Conservation (phyloP, 2,888 invertebrate species). For the Tanypteryx hageni region DNA sequence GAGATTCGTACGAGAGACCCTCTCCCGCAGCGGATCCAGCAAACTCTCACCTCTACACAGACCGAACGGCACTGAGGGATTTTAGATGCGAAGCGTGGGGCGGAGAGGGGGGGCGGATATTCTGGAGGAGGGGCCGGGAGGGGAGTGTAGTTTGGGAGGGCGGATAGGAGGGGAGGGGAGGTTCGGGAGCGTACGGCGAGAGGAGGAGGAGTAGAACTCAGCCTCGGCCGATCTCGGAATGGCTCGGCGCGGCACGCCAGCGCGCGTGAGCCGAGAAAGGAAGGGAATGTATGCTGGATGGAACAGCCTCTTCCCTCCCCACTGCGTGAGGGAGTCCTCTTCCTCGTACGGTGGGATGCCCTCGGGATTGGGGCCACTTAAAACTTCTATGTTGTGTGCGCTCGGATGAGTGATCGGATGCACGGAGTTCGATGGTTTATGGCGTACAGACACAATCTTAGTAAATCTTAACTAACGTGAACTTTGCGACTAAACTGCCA, state of each 20-base stretch:
- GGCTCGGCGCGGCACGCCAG: conserved; percentile 38
- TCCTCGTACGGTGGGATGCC: neutral
- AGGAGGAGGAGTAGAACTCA: conserved; percentile 31
- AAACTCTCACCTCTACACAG: conserved; percentile 10
- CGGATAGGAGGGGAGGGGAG: neutral
- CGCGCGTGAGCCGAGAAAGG: conserved; percentile 32
- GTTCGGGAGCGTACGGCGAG: conserved; percentile 24
- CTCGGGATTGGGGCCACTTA: neutral
- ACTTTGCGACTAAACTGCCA: no score
- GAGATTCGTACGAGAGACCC: neutral
- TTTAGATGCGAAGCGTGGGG: neutral
- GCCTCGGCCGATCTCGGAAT: conserved; percentile 42
- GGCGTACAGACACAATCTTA: no score
- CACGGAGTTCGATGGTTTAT: neutral
- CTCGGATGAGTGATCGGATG: neutral
- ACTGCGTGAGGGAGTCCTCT: neutral
- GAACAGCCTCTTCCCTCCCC: conserved; percentile 36
- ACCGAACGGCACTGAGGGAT: conserved; percentile 57
- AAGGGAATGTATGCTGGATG: conserved; percentile 42
- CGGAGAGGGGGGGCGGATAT: neutral
- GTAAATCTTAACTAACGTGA: no score
- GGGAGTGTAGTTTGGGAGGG: conserved; percentile 34
- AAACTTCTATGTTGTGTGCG: neutral
- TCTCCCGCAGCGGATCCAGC: neutral
- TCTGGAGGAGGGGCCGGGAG: no score